These are phyloP conservation scores for Eulemur mongoz DNA, from an alignment of 2,797 vertebrate species.

Conservation along the genomic window DNA sequence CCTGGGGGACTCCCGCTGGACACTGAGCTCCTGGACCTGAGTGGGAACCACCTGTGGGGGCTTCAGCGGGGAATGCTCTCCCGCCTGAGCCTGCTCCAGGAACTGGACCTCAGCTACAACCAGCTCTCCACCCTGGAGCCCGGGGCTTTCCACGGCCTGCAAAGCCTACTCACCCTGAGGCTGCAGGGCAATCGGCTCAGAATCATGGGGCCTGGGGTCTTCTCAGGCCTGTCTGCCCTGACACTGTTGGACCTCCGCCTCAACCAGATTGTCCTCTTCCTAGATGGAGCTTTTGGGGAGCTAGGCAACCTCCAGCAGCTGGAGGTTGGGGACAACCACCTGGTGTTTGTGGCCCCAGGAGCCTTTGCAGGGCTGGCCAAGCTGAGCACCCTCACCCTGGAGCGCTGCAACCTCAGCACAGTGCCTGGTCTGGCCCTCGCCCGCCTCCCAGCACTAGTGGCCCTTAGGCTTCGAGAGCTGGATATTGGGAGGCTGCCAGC, in stretches of 20 bases:
- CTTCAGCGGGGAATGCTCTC: slow-evolving; percentile 90
- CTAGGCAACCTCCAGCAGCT: slow-evolving; percentile 88
- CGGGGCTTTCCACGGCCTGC: slow-evolving; percentile 91
- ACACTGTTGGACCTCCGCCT: slow-evolving; percentile 90
- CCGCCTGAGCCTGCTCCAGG: slow-evolving; percentile 88
- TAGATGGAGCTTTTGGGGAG: slow-evolving; percentile 92
- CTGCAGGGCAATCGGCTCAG: slow-evolving; percentile 91
- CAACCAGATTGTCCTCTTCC: slow-evolving; percentile 93
- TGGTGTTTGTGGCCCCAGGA: slow-evolving; percentile 92
- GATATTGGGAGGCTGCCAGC: slow-evolving; percentile 87
- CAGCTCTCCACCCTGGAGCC: slow-evolving; percentile 83
- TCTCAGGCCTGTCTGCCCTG: slow-evolving; percentile 88
- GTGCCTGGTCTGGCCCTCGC: slow-evolving; percentile 91
- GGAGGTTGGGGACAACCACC: slow-evolving; percentile 91
- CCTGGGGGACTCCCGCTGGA: slow-evolving; percentile 88
- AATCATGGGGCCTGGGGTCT: slow-evolving; percentile 91
- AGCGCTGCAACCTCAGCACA: slow-evolving; percentile 91
- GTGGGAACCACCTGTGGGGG: slow-evolving; percentile 90
- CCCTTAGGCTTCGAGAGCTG: slow-evolving; percentile 88
- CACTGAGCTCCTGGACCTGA: slow-evolving; percentile 89
- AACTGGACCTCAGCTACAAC: slow-evolving; percentile 92
- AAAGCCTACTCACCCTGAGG: slow-evolving; percentile 87
- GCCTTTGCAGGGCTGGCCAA: slow-evolving; percentile 90
- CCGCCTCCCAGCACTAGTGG: slow-evolving; percentile 87
- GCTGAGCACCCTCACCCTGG: slow-evolving; percentile 89